phyloP scores from a whole-genome alignment of 2,888 invertebrate genomes.

The Helleia helle region DNA sequence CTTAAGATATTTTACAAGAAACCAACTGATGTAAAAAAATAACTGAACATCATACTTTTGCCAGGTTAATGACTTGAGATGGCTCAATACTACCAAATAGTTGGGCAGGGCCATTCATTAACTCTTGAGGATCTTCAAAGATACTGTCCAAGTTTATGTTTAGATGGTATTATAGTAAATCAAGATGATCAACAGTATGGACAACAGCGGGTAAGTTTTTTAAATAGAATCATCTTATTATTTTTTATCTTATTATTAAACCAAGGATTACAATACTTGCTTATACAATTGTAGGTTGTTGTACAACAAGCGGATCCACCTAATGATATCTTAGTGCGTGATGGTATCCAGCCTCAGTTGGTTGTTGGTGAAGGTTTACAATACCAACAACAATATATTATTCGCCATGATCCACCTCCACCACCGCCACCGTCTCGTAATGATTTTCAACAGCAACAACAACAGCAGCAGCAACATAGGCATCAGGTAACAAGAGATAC shows the following conservation, averaged over 20 bases:
- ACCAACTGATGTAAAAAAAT: constrained; percentile 1
- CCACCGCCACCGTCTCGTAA: constrained; percentile 44
- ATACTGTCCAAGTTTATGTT: constrained; percentile 76
- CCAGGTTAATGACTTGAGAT: constrained; percentile 67
- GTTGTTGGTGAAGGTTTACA: constrained; percentile 62
- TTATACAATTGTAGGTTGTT: constrained; percentile 46
- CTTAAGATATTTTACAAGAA: no score
- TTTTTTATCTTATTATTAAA: not conserved
- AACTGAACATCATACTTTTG: constrained; percentile 12
- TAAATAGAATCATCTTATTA: not conserved
- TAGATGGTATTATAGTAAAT: constrained; percentile 65
- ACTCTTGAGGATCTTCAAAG: constrained; percentile 76
- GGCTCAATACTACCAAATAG: constrained; percentile 82
- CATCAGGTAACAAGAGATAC: constrained; percentile 32
- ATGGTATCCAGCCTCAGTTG: constrained; percentile 54
- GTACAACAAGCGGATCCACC: constrained; percentile 69
- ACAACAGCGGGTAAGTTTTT: constrained; percentile 53
- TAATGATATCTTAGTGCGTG: constrained; percentile 72
- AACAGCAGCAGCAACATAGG: constrained; percentile 46
- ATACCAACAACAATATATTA: constrained; percentile 65
- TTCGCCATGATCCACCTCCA: constrained; percentile 55
- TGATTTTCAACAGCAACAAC: constrained; percentile 48
- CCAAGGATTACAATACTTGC: not conserved
- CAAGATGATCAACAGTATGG: constrained; percentile 67
- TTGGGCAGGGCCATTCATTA: constrained; percentile 71